A percentile compares a stretch with the other conserved stretches of the same genome.
phyloP scores from a whole-genome alignment of 2,888 invertebrate species.

The Pegoplata infirma region DNA sequence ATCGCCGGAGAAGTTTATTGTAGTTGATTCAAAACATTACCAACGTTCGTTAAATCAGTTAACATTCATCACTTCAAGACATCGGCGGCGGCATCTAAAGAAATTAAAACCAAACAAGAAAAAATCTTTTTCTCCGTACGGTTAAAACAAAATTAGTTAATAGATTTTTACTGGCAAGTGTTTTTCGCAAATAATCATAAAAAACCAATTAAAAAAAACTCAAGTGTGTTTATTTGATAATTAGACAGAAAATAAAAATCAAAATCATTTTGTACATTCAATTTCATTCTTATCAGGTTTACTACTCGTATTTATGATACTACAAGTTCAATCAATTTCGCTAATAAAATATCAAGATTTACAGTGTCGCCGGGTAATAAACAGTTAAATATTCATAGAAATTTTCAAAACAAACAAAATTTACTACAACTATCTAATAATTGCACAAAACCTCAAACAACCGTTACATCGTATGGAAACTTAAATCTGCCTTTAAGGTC shows the following conservation, averaged over 20 bases:
- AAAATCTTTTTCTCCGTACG: neutral
- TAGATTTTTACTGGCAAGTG: neutral
- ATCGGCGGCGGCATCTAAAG: conserved; percentile 16
- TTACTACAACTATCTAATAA: neutral
- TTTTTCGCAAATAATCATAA: no score
- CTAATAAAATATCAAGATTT: conserved; percentile 10
- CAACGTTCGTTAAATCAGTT: conserved; percentile 23
- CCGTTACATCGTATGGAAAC: conserved; percentile 15
- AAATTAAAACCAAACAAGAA: no score
- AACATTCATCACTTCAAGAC: conserved; percentile 26
- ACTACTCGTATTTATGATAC: neutral
- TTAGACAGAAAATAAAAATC: conserved; percentile 16
- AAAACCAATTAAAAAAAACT: no score
- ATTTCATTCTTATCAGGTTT: conserved; percentile 24
- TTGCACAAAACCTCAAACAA: neutral
- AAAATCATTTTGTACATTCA: conserved; percentile 5
- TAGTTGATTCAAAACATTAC: conserved; percentile 9
- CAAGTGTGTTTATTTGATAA: conserved; percentile 1
- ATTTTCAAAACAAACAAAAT: neutral
- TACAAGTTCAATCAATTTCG: neutral
- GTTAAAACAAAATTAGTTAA: conserved; percentile 18
- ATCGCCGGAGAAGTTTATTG: neutral
- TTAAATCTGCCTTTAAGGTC: conserved; percentile 35
- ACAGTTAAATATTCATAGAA: neutral
- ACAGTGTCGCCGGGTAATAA: neutral